phyloP scores from a whole-genome alignment of 2,113 vertebrate genomes.

The Alces alces region DNA sequence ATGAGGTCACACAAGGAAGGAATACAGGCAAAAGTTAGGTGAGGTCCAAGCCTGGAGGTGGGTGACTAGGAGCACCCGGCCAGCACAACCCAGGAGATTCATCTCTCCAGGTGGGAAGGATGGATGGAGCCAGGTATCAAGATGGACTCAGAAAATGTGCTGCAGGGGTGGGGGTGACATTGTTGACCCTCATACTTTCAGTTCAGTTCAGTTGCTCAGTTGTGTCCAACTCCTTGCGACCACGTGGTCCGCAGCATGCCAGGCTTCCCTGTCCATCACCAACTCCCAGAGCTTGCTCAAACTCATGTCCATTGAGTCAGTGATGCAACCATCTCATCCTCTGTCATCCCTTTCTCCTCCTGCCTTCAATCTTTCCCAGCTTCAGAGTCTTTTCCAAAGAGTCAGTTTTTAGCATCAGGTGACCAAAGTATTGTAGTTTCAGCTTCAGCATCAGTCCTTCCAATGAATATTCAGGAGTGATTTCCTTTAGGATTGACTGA shows the following conservation, averaged over 20 bases:
- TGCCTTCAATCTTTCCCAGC: background rate
- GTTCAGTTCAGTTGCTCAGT: background rate
- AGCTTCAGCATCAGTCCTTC: background rate
- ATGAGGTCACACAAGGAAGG: background rate
- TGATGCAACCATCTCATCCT: background rate
- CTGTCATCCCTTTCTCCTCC: background rate
- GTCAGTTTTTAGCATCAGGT: background rate
- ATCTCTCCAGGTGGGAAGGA: background rate
- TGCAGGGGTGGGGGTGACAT: rapidly evolving
- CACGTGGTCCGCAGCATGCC: background rate
- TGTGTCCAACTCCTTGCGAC: background rate
- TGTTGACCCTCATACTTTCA: background rate
- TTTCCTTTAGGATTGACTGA: background rate
- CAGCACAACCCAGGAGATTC: background rate
- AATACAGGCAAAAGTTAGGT: background rate
- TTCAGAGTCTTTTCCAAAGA: background rate
- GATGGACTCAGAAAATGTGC: background rate
- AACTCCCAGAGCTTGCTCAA: background rate
- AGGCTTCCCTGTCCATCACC: background rate
- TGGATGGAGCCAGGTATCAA: background rate
- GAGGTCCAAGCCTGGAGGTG: background rate
- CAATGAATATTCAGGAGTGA: background rate
- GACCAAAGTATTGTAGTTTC: background rate
- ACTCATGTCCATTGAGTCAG: background rate
- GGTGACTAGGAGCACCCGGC: background rate